A percentile compares a stretch with the other conserved stretches of the same genome.
Conservation (phyloP, 2,797 vertebrate genomes). For the Neopelma chrysocephalum region DNA sequence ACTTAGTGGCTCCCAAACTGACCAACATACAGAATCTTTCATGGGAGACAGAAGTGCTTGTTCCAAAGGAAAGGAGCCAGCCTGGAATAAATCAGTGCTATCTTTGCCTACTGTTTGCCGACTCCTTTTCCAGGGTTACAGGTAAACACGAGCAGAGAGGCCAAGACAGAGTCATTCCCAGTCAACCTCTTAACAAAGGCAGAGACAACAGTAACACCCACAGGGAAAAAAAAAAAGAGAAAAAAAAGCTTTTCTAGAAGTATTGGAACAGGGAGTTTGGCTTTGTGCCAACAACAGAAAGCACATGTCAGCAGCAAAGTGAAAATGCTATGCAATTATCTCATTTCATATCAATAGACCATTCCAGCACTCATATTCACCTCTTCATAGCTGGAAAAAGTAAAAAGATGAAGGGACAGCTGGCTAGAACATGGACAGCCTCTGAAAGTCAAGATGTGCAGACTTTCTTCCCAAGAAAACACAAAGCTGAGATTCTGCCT, state of each 20-base stretch:
- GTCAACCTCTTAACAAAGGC: not conserved
- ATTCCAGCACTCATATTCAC: not conserved
- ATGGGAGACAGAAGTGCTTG: not conserved
- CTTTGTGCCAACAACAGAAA: not conserved
- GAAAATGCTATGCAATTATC: not conserved
- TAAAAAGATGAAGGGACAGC: not conserved
- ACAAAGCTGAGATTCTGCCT: not conserved
- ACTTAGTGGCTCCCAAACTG: not conserved
- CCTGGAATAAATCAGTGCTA: not conserved
- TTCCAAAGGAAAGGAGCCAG: not conserved
- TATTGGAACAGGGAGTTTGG: not conserved
- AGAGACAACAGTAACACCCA: not conserved
- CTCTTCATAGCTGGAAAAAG: not conserved
- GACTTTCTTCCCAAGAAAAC: not conserved
- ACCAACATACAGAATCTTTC: not conserved
- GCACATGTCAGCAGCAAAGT: not conserved
- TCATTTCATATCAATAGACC: not conserved
- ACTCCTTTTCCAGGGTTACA: not conserved
- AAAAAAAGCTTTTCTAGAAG: not conserved
- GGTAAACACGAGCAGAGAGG: not conserved
- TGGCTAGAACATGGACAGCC: not conserved
- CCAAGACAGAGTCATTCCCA: not conserved
- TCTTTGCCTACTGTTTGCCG: not conserved
- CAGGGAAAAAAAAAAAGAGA: not conserved
- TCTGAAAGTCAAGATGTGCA: not conserved